Percentiles rank a stretch among this genome's conserved stretches.
These are phyloP conservation scores for Malurus splendens DNA, from an alignment of 2,797 vertebrate genomes.

Conservation along the genomic window DNA sequence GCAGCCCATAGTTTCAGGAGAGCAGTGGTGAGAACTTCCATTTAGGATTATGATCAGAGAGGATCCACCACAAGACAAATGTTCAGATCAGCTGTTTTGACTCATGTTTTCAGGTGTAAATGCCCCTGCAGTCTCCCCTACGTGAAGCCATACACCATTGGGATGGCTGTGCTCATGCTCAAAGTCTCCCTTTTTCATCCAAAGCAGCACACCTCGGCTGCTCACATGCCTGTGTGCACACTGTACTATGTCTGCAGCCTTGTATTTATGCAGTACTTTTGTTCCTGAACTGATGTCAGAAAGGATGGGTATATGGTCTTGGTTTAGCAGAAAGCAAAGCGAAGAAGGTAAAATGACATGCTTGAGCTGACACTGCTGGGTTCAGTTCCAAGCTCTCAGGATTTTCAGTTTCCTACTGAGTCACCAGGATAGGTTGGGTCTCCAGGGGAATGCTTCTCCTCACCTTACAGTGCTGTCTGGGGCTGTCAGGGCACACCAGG, in stretches of 20 bases:
- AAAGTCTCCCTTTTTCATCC: not conserved
- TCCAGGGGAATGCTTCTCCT: not conserved
- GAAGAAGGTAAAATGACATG: not conserved
- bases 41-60: not conserved
- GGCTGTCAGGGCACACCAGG: accelerated
- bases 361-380: not conserved
- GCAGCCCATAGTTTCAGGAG: not conserved
- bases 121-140: not conserved
- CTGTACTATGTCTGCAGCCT: too few relatives aligned
- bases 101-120: not conserved
- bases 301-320: not conserved
- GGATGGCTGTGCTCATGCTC: not conserved
- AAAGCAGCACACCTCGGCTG: not conserved
- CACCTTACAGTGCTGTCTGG: not conserved
- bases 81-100: not conserved
- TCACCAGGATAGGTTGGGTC: not conserved
- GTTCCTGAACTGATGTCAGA: not conserved
- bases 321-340: not conserved
- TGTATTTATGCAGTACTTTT: not conserved
- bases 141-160: not conserved
- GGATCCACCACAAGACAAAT: not conserved
- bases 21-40: not conserved
- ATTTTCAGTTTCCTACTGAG: not conserved
- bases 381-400: not conserved
- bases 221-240: not conserved